Evolutionary conservation across 92 coral and sea anemone genomes (phyloP).

Genomic region (Parazoanthus swiftii): DNA sequence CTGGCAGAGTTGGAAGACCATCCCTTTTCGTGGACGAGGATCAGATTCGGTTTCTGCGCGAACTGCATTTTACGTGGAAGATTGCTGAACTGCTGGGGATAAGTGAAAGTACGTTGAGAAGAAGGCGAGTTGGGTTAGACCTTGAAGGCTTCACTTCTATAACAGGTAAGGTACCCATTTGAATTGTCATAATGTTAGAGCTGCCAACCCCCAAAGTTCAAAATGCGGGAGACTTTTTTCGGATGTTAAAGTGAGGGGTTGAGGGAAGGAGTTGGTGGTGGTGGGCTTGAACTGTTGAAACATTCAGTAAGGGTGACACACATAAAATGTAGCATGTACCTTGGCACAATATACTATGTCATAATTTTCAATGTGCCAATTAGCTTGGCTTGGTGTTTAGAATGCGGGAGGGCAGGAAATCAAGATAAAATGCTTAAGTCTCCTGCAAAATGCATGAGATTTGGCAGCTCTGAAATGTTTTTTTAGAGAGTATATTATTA

Average conservation of each 20-base stretch:
- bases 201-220: conserved; percentile 12
- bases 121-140: no score
- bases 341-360: conserved; percentile 13
- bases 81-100: no score
- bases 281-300: conserved; percentile 14
- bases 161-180: no score
- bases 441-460: neutral
- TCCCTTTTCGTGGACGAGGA: no score
- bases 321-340: conserved; percentile 13
- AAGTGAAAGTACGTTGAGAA: no score
- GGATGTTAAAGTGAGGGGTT: conserved; percentile 14
- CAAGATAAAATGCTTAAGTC: conserved; percentile 12
- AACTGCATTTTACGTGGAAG: no score
- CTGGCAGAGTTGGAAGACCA: neutral
- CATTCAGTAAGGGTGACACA: conserved; percentile 14
- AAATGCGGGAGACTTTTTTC: conserved; percentile 13
- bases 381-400: conserved; percentile 14
- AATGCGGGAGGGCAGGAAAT: conserved; percentile 15
- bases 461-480: conserved; percentile 13
- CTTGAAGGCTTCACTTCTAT: no score
- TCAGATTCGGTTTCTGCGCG: no score
- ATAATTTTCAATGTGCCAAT: conserved; percentile 11
- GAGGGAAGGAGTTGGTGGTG: conserved; percentile 16
- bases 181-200: neutral
- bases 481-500: conserved; percentile 7